Evolutionary conservation across 2,888 invertebrate genomes (phyloP).

Genomic region (Tachina grossa): DNA sequence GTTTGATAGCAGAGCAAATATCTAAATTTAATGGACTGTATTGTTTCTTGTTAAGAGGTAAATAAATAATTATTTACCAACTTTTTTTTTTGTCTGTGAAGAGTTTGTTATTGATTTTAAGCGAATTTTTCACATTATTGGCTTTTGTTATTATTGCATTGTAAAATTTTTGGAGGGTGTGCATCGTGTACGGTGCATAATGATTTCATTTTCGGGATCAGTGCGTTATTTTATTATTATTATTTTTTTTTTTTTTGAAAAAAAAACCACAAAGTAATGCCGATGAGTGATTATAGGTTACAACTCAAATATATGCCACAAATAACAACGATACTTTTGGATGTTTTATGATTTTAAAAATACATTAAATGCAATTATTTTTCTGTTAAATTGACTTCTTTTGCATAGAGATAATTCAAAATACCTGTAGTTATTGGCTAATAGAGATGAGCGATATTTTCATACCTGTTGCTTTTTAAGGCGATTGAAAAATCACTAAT

Average conservation of each 20-base stretch:
- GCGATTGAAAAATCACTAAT: too few relatives aligned
- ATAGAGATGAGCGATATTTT: too few relatives aligned
- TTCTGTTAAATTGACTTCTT: conserved; percentile 10
- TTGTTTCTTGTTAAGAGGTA: conserved; percentile 59
- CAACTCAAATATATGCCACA: conserved; percentile 43
- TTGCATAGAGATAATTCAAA: neutral
- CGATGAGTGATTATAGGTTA: conserved; percentile 63
- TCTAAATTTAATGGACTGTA: conserved; percentile 33
- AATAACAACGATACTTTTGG: conserved; percentile 44
- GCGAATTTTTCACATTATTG: conserved; percentile 37
- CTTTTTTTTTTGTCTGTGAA: conserved; percentile 3
- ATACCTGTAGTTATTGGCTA: neutral
- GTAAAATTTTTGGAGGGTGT: neutral
- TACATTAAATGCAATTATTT: conserved; percentile 55
- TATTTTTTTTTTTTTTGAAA: neutral
- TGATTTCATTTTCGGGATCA: conserved; percentile 8
- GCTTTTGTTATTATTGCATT: neutral
- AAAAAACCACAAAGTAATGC: conserved; percentile 45
- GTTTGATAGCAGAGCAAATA: conserved; percentile 11
- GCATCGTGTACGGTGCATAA: neutral
- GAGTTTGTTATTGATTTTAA: conserved; percentile 62
- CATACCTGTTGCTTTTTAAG: too few relatives aligned
- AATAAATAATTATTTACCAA: conserved; percentile 49
- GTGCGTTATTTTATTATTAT: neutral
- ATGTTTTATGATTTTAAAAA: conserved; percentile 39